Evolutionary conservation across 2,888 invertebrate genomes (phyloP).

Genomic region (Zelleria hepariella): DNA sequence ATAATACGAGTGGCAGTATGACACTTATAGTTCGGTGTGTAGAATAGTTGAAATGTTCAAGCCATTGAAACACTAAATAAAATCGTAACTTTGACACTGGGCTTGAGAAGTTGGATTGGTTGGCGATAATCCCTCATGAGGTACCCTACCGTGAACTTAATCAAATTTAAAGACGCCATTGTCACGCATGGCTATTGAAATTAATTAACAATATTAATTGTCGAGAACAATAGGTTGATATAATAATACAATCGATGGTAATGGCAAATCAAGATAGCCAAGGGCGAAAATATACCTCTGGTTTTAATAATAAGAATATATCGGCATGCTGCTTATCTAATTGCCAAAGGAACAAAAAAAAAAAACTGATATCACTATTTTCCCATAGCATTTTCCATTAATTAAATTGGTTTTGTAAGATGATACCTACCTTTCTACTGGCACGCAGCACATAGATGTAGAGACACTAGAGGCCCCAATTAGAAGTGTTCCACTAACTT

Average conservation of each 20-base stretch:
- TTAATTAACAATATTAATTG: background rate
- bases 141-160: background rate
- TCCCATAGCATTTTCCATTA: too few relatives aligned
- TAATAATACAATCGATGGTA: background rate
- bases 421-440: too few relatives aligned
- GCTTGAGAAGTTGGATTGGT: background rate
- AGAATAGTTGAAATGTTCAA: too few relatives aligned
- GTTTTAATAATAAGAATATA: background rate
- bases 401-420: too few relatives aligned
- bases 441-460: too few relatives aligned
- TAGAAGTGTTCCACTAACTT: too few relatives aligned
- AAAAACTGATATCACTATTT: background rate
- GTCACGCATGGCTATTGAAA: background rate
- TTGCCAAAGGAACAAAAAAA: background rate
- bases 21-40: too few relatives aligned
- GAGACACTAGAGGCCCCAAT: too few relatives aligned
- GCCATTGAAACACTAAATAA: too few relatives aligned
- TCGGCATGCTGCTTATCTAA: background rate
- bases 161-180: background rate
- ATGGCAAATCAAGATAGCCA: background rate
- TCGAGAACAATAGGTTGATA: background rate
- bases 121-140: background rate
- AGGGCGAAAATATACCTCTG: background rate
- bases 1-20: too few relatives aligned
- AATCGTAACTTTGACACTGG: too few relatives aligned